Evolutionary conservation across 2,888 invertebrate species (phyloP), one percentile per base, ranked within the genome.

Genomic region (Andrena fulva): DNA sequence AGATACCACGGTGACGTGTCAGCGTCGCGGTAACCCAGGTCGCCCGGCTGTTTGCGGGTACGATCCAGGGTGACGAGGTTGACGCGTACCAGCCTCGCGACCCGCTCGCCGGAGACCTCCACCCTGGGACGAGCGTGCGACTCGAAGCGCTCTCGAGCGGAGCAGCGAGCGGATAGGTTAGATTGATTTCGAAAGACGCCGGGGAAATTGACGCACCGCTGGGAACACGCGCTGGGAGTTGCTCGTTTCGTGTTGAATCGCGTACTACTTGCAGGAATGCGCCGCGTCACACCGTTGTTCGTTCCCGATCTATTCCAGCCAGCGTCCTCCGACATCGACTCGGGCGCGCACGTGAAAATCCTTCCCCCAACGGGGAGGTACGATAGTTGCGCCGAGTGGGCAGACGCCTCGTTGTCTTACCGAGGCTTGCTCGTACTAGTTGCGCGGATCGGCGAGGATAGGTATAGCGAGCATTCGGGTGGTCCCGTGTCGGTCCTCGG

Each of bases 401-500:
- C 42, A 42, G 33, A 4, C 35, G 54, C 35, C 12, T 6, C 4
- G 1, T 8, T 33, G 60, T n/a, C 27, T n/a, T 12, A n/a, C 12
- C 62, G 71, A 20, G 35, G 35, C n/a, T 35, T 59, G 29, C 59
- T 56, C 42, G 20, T 35, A 7, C 16, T 5, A 16, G 27, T 66
- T 33, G 54, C 62, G 62, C 52, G 69, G 56, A 71, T 62, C 68
- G 72, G 52, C 82, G 42, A 59, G 56, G 72, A 71, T 69, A 69
- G 79, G 56, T 70, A 71, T 69, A 71, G 79, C 67, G 79, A 84
- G 72, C 85, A 71, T 86, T 87, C 87, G 84, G 91, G 89, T 91
- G 91, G 91, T 89, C 89, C 72, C 60, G 64, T 16, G 72, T 77
- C 70, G 70, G 80, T 83, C 74, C 78, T 62, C 77, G 67, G 62